phyloP scores from a whole-genome alignment of 2,888 invertebrate species.

The Heteropelma amictum region DNA sequence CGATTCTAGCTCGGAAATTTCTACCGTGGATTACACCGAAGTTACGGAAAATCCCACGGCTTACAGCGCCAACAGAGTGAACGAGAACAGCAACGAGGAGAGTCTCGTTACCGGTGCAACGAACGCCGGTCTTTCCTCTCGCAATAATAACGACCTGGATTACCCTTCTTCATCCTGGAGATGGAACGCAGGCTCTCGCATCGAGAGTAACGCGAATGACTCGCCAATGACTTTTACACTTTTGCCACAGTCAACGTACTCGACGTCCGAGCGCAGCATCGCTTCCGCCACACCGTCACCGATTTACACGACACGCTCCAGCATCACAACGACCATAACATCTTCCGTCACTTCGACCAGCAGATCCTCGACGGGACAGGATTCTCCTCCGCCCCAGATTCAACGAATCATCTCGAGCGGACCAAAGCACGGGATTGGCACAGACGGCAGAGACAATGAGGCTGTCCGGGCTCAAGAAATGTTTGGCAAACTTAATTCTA shows the following conservation, averaged over 20 bases:
- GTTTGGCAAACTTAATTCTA: constrained; percentile 86
- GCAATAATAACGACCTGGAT: constrained; percentile 66
- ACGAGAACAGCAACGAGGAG: constrained; percentile 43
- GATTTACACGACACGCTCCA: constrained; percentile 68
- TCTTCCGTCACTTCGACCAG: constrained; percentile 69
- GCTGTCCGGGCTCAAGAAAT: constrained; percentile 87
- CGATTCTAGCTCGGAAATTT: constrained; percentile 55
- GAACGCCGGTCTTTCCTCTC: constrained; percentile 68
- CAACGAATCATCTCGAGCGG: constrained; percentile 6
- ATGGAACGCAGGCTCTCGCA: too few species aligned
- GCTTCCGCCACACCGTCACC: constrained; percentile 68
- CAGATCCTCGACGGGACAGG: constrained; percentile 35
- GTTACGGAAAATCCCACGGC: constrained; percentile 43
- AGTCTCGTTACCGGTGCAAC: constrained; percentile 61
- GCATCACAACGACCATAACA: constrained; percentile 70
- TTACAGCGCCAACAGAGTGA: background rate
- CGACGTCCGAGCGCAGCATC: constrained; percentile 58
- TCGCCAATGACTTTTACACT: constrained; percentile 73
- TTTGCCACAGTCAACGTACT: constrained; percentile 65
- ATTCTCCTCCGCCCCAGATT: background rate
- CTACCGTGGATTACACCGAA: constrained; percentile 65
- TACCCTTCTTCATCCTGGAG: constrained; percentile 66
- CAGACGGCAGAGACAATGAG: constrained; percentile 83
- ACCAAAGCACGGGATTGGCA: constrained; percentile 68
- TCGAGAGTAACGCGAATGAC: constrained; percentile 65